Base-by-base conservation (phyloP, 2,113 vertebrate genomes). In the Paraplagusia blochii region DNA sequence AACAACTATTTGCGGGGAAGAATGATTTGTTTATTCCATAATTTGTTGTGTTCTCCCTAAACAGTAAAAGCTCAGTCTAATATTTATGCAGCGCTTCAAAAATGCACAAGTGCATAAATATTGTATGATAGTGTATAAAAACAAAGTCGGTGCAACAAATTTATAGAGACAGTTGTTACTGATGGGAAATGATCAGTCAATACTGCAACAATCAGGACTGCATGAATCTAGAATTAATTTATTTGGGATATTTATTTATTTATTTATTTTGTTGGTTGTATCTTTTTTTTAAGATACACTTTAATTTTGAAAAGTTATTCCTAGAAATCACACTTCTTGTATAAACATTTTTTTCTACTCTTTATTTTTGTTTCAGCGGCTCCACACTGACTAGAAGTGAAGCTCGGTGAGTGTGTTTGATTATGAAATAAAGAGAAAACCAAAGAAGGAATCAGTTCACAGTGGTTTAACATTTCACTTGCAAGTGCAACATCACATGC, bases 401-500 rank as follows among this genome's bases (percentile, higher is more conserved):
- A 33, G 29, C 42, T n/a, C 67, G 66, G 11, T 17, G 4, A 36
- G 18, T 47, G 11, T 5, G 19, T 61, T 50, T 53, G 11, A 38
- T 60, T 60, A n/a, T 49, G n/a, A 56, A 58, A 54, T 34, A 39
- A 53, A 58, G 34, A 16, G 14, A 17, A 47, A 49, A 57, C 59
- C 52, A 70, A 52, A 74, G 44, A 42, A 44, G 42, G 17, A 44
- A 52, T 61, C 53, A 12, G 14, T 67, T 62, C 58, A 51, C 49
- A 29, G 49, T 19, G 55, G 65, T 9, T 67, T 64, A 54, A 63
- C 59, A 51, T 72, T 72, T 72, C 63, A 66, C 57, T 42, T 77
- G 66, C 29, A 66, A 70, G 72, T 79, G 76, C 58, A 77, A 61
- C 66, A 61, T 76, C 22, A 63, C 63, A 61, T 76, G 66, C 89